Percentiles rank a stretch among this genome's conserved stretches.
phyloP scores from a whole-genome alignment of 2,888 invertebrate species.

The Metallyticus violacea region DNA sequence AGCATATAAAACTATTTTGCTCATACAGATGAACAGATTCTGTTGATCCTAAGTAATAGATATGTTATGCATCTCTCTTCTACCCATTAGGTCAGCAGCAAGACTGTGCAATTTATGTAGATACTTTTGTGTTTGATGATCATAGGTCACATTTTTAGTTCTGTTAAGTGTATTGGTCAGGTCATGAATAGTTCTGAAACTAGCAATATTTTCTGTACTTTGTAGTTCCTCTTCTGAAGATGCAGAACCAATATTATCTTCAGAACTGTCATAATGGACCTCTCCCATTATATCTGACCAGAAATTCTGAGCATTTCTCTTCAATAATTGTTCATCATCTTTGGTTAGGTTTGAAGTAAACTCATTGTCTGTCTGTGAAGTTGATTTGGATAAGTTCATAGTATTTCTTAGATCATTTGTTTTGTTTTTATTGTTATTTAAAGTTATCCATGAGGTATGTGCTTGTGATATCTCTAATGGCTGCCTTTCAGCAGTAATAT shows the following conservation, averaged over 20 bases:
- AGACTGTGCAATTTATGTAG: constrained; percentile 12
- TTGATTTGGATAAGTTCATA: neutral
- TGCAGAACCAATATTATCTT: neutral
- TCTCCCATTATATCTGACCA: neutral
- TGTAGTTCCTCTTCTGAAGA: neutral
- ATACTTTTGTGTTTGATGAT: neutral
- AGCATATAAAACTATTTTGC: neutral
- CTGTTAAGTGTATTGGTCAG: neutral
- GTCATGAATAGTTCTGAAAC: neutral
- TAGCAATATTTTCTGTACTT: neutral
- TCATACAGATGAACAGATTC: neutral
- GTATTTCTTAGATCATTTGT: neutral
- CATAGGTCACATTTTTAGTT: neutral
- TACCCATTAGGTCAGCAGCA: neutral
- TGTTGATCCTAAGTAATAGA: neutral
- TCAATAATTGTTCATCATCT: neutral
- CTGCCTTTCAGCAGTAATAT: neutral
- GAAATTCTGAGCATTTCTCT: neutral
- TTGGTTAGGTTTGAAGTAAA: neutral
- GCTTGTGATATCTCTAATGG: no score
- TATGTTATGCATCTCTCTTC: neutral
- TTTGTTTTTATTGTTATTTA: neutral
- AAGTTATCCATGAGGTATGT: no score
- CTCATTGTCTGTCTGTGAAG: neutral
- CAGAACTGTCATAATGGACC: neutral